Evolutionary conservation across 2,888 invertebrate species (phyloP).

Genomic region (Biston betularia): DNA sequence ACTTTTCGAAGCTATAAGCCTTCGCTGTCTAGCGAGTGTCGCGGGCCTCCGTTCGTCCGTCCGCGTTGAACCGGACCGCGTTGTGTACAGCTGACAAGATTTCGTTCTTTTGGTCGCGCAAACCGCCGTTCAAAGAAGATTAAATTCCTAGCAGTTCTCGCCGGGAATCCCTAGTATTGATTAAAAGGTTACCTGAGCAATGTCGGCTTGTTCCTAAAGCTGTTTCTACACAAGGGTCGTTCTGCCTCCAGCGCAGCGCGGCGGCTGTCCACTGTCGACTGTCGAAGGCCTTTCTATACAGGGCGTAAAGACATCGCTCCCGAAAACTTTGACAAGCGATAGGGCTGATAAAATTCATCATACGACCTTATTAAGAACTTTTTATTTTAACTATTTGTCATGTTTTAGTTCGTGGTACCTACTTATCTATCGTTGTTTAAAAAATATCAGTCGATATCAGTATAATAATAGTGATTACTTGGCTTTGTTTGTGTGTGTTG

Average conservation of each 20-base stretch:
- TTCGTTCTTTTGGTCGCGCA: constrained; percentile 16
- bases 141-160: constrained; percentile 39
- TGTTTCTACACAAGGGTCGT: not conserved
- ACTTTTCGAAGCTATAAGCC: not conserved
- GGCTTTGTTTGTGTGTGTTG: too few species aligned
- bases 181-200: constrained; percentile 40
- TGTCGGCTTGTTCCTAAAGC: not conserved
- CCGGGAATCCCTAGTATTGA: constrained; percentile 37
- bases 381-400: too few species aligned
- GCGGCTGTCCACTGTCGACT: not conserved
- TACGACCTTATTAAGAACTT: too few species aligned
- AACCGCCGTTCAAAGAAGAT: constrained; percentile 40
- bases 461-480: too few species aligned
- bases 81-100: constrained; percentile 7
- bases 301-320: too few species aligned
- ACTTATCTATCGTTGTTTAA: too few species aligned
- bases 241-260: not conserved
- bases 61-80: constrained; percentile 4
- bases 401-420: too few species aligned
- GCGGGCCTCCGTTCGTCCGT: not conserved
- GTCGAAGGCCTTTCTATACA: too few species aligned
- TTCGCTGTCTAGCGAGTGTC: not conserved
- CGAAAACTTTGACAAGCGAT: too few species aligned
- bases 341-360: too few species aligned
- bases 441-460: too few species aligned